Percentiles rank a stretch among this genome's conserved stretches.
Evolutionary conservation across 2,113 vertebrate species (phyloP).

Genomic region (Neotragus pygmaeus): DNA sequence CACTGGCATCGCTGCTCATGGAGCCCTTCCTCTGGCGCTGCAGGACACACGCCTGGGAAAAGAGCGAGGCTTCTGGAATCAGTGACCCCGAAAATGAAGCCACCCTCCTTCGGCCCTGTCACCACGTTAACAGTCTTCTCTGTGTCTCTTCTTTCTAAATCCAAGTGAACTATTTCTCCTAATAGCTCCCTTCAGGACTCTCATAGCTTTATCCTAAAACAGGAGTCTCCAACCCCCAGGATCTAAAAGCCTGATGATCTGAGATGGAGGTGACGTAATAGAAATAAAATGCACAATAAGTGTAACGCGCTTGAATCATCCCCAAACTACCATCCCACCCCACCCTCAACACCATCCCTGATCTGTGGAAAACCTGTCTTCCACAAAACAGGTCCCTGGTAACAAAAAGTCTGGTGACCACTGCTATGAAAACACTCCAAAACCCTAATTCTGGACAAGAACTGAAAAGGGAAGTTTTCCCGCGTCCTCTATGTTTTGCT

Average conservation of each 20-base stretch:
- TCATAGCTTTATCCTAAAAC: not conserved
- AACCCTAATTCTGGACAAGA: not conserved
- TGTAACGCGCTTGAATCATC: not conserved
- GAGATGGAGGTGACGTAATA: not conserved
- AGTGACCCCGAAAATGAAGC: not conserved
- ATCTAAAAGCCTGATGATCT: not conserved
- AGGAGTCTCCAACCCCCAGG: not conserved
- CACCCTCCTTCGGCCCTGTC: not conserved
- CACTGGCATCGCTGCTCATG: slow-evolving; percentile 96
- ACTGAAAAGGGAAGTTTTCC: not conserved
- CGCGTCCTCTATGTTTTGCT: not conserved
- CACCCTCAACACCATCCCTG: not conserved
- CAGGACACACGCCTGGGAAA: slow-evolving; percentile 92
- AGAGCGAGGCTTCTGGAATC: not conserved
- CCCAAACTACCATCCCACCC: not conserved
- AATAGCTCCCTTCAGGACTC: not conserved
- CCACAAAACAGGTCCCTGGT: not conserved
- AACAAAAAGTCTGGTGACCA: not conserved
- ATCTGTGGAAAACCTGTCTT: not conserved
- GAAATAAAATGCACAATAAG: not conserved
- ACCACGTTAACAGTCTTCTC: not conserved
- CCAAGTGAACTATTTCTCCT: not conserved
- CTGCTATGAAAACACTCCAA: not conserved
- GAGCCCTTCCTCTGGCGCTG: slow-evolving; percentile 98
- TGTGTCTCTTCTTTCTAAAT: not conserved